Percentiles rank a stretch among this genome's conserved stretches.
Evolutionary conservation across 2,113 vertebrate genomes (phyloP).

Genomic region (Gambusia holbrooki): DNA sequence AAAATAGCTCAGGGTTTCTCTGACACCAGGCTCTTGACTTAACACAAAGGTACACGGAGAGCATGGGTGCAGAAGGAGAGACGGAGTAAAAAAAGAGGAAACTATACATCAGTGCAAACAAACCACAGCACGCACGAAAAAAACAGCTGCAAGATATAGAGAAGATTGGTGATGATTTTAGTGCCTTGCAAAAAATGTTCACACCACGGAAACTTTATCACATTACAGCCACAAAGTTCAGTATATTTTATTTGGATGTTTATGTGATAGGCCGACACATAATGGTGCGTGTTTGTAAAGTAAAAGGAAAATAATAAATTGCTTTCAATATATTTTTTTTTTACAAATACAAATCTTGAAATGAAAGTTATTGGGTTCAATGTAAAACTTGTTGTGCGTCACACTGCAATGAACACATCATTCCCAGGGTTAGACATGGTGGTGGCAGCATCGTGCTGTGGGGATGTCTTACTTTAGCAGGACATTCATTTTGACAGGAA

Average conservation of each 20-base stretch:
- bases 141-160: constrained; percentile 24
- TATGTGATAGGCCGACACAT: background rate
- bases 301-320: background rate
- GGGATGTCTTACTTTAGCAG: background rate
- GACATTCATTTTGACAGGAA: background rate
- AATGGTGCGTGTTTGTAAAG: background rate
- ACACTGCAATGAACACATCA: background rate
- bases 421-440: background rate
- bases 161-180: constrained; percentile 34
- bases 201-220: background rate
- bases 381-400: background rate
- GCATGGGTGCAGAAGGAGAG: constrained; percentile 14
- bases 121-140: constrained; percentile 42
- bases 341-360: background rate
- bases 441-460: background rate
- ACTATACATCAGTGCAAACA: constrained; percentile 26
- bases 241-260: background rate
- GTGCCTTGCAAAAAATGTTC: background rate
- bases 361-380: background rate
- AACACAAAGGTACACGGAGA: constrained; percentile 58
- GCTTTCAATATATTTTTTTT: background rate
- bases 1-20: constrained; percentile 72
- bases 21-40: constrained; percentile 57
- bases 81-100: constrained; percentile 1
- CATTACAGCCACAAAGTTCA: background rate